Base-by-base conservation (phyloP, 2,113 vertebrate genomes). In the Jacana jacana region DNA sequence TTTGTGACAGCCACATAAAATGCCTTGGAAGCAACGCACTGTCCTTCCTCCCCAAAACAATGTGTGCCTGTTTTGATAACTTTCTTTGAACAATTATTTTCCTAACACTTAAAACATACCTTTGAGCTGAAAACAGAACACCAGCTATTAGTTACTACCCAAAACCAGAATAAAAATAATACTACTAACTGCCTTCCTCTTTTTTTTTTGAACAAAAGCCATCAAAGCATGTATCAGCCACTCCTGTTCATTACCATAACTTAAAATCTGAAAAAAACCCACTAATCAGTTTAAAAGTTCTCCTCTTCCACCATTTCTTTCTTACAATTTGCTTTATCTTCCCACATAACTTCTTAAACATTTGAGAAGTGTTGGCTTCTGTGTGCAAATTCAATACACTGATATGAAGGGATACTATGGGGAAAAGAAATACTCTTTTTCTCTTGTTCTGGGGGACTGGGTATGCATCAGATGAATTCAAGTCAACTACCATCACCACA, bases 11-110 rank as follows among this genome's bases (percentile, higher is more conserved):
- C 10, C 30, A 92, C 61, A 79, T 71, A 64, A 87, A 66, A 79
- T 8, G 12, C 31, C 40, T 68, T 64, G 33, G 61, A 83, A 91
- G 55, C 1, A 14, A 58, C 1, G 1, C 5, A 11, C 6, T 46
- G 42, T 46, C 61, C 30, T 75, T 86, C n/a, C 23, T 65, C 17
- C 11, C 7, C 18, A 12, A 9, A 22, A 33, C 13, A 76, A 58
- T 0, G 2, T 8, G 13, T 1, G 1, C 8, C 3, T 11, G 30
- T 60, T 84, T 81, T 23, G 30, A 89, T 8, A 28, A 17, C 8
- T 14, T 64, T 88, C 75, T 72, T 9, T 61, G 2, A 85, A 72
- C 35, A 79, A 28, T 25, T 89, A 46, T 61, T 72, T 85, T 88
- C 66, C 49, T 61, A 24, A 80, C 12, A 60, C 55, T 88, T 78